These are phyloP conservation scores for Luidia sarsii DNA, from an alignment of 53 echinoderm and acorn worm genomes.

Conservation along the genomic window DNA sequence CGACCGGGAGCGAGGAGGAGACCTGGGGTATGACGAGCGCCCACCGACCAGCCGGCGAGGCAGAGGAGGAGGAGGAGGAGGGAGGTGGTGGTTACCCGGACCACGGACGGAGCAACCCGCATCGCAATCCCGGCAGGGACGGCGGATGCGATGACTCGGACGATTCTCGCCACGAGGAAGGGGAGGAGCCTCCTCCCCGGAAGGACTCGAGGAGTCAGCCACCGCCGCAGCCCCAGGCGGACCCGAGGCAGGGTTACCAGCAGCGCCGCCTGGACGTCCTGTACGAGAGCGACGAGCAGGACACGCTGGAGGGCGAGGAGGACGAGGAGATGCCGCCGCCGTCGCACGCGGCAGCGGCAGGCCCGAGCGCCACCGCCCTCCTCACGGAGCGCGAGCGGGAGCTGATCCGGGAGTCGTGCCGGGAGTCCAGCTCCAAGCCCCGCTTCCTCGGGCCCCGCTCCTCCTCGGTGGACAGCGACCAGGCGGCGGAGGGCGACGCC, in stretches of 20 bases:
- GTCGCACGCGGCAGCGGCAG: background rate
- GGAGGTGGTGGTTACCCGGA: too few relatives aligned
- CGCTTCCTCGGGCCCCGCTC: constrained; percentile 12
- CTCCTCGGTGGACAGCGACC: constrained; percentile 8
- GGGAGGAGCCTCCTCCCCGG: background rate
- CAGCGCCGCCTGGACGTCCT: constrained; percentile 35
- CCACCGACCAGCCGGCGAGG: too few relatives aligned
- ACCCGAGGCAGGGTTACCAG: constrained; percentile 14
- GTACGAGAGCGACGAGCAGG: constrained; percentile 13
- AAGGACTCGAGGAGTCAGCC: too few relatives aligned
- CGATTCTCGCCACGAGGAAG: background rate
- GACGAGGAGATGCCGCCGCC: background rate
- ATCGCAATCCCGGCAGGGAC: background rate
- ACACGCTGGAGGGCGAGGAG: background rate
- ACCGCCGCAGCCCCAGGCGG: too few relatives aligned
- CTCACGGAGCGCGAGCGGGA: constrained; percentile 28
- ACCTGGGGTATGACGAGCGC: constrained; percentile 8
- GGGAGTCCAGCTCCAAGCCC: constrained; percentile 17
- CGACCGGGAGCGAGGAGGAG: background rate
- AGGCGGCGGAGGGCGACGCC: background rate
- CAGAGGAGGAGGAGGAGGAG: too few relatives aligned
- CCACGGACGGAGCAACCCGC: too few relatives aligned
- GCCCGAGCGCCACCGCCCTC: background rate
- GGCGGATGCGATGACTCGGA: background rate
- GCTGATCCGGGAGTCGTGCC: constrained; percentile 21